These are phyloP conservation scores for Oxyura jamaicensis DNA, from an alignment of 2,113 vertebrate genomes.

Conservation along the genomic window DNA sequence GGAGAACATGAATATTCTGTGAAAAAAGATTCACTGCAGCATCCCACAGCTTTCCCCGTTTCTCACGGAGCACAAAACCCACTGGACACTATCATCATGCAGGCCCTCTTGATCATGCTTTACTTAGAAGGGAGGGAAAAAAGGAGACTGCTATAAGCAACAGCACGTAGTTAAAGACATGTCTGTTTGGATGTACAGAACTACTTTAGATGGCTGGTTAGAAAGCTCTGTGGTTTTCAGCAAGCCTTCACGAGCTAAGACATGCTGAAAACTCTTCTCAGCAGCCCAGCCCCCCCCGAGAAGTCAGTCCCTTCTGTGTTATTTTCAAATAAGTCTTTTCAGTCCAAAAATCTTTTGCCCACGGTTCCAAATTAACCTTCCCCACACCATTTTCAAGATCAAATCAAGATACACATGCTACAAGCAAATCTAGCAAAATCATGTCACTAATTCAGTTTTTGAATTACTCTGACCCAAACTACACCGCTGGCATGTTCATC, in stretches of 20 bases:
- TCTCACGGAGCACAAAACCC: background rate
- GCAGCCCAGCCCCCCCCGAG: background rate
- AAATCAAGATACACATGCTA: background rate
- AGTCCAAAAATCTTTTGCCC: background rate
- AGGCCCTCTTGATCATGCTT: rapidly evolving
- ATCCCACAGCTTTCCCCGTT: background rate
- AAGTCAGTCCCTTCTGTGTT: background rate
- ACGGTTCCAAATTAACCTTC: background rate
- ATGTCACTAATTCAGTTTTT: background rate
- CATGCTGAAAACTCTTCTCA: background rate
- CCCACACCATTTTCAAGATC: background rate
- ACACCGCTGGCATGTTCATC: too few relatives aligned
- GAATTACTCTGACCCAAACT: background rate
- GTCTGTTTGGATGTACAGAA: background rate
- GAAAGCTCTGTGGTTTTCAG: background rate
- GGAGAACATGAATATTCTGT: too few relatives aligned
- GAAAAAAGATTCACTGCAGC: background rate
- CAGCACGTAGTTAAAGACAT: background rate
- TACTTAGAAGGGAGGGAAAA: background rate
- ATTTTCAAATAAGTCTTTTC: background rate
- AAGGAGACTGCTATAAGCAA: background rate
- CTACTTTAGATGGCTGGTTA: background rate
- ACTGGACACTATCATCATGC: background rate
- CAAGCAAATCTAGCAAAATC: background rate
- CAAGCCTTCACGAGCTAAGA: background rate